Conservation (phyloP, 2,888 invertebrate species). For the Ellobium chinense region DNA sequence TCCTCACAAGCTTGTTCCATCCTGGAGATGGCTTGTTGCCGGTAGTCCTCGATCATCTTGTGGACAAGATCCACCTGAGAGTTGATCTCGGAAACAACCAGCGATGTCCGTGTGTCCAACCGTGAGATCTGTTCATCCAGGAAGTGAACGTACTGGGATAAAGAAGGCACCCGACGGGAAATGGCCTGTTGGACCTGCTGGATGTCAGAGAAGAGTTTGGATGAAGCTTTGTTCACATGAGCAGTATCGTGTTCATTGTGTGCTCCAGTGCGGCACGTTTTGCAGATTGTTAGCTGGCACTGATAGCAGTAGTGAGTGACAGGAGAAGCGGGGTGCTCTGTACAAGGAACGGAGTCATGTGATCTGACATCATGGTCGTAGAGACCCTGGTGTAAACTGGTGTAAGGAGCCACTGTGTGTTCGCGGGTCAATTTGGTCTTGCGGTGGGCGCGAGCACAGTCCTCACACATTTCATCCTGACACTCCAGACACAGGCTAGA, state of each 20-base stretch:
- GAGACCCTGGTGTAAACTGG: slow-evolving; percentile 65
- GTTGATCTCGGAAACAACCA: background rate
- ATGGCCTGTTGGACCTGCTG: slow-evolving; percentile 2
- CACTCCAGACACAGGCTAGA: slow-evolving; percentile 70
- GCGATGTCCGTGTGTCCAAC: background rate
- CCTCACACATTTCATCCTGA: slow-evolving; percentile 71
- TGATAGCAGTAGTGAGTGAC: slow-evolving; percentile 63
- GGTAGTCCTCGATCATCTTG: slow-evolving; percentile 63
- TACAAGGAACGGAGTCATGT: slow-evolving; percentile 60
- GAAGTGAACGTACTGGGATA: background rate
- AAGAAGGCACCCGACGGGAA: background rate
- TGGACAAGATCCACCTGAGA: background rate
- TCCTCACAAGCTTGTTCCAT: slow-evolving; percentile 53
- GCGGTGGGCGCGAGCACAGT: slow-evolving; percentile 68
- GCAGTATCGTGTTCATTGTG: slow-evolving; percentile 64
- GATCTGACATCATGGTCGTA: slow-evolving; percentile 70
- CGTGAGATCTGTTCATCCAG: background rate
- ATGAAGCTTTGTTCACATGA: background rate
- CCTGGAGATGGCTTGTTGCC: slow-evolving; percentile 50
- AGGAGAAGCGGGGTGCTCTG: slow-evolving; percentile 55
- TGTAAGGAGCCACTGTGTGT: slow-evolving; percentile 68
- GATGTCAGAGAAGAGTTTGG: background rate
- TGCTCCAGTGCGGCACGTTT: slow-evolving; percentile 59
- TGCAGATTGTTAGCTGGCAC: slow-evolving; percentile 65
- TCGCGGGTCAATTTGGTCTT: slow-evolving; percentile 71